phyloP scores from a whole-genome alignment of 1,140 invertebrate genomes.

The Brachionus rotundiformis region DNA sequence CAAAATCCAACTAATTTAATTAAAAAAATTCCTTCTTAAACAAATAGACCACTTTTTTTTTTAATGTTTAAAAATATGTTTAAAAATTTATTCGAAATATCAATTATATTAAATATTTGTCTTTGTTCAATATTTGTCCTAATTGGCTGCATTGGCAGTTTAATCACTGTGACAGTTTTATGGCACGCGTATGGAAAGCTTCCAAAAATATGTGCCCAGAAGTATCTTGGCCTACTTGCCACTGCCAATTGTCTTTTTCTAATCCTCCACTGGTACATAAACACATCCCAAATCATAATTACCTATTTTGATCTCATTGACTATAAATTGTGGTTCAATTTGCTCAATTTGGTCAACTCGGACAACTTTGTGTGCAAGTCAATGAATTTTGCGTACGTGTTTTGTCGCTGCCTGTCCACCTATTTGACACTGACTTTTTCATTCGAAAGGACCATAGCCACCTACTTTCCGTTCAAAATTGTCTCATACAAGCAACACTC shows the following conservation, averaged over 20 bases:
- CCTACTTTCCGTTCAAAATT: constrained; percentile 28
- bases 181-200: not conserved
- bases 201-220: constrained; percentile 11
- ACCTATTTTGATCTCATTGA: not conserved
- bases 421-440: constrained; percentile 39
- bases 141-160: not conserved
- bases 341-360: constrained; percentile 6
- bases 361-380: not conserved
- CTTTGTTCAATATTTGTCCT: not conserved
- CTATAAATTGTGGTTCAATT: not conserved
- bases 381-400: constrained; percentile 26
- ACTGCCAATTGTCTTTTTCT: not conserved
- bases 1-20: not conserved
- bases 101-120: not conserved
- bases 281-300: constrained; percentile 32
- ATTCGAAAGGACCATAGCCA: constrained; percentile 22
- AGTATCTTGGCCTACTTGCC: not conserved
- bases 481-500: not conserved
- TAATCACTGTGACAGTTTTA: not conserved
- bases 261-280: constrained; percentile 21
- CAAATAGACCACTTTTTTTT: no score
- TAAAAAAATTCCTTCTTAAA: not conserved
- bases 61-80: not conserved
- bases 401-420: not conserved
- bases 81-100: not conserved